Percentiles rank a stretch among this genome's conserved stretches.
Evolutionary conservation across 2,888 invertebrate species (phyloP).

Genomic region (Hyposoter didymator): DNA sequence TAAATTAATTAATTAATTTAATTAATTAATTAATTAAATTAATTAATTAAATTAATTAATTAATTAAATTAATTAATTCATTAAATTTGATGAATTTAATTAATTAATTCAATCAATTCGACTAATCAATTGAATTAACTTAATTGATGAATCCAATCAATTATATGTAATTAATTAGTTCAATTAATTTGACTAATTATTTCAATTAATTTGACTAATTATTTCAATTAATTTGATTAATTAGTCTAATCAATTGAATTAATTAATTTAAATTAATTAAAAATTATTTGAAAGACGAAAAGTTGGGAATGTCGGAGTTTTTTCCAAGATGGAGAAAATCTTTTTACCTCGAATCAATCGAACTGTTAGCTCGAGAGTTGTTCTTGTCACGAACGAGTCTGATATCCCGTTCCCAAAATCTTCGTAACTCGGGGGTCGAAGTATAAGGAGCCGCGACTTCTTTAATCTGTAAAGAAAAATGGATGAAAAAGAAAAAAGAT

Average conservation of each 20-base stretch:
- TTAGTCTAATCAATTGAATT: not conserved
- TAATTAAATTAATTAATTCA: too few relatives aligned
- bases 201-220: too few relatives aligned
- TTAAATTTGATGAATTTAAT: too few relatives aligned
- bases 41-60: too few relatives aligned
- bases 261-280: not conserved
- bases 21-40: not conserved
- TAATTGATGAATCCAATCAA: too few relatives aligned
- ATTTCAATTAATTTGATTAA: not conserved
- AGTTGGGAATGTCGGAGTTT: not conserved
- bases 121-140: too few relatives aligned
- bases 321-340: not conserved
- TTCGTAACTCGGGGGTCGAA: slow-evolving; percentile 89
- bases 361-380: slow-evolving; percentile 79
- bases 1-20: too few relatives aligned
- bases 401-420: slow-evolving; percentile 92
- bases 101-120: not conserved
- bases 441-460: slow-evolving; percentile 93
- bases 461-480: slow-evolving; percentile 86
- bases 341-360: slow-evolving; percentile 78
- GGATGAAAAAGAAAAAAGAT: slow-evolving; percentile 28
- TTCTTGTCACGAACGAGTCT: slow-evolving; percentile 88
- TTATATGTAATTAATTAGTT: too few relatives aligned
- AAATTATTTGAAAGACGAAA: too few relatives aligned
- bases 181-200: too few relatives aligned